phyloP scores from a whole-genome alignment of 2,797 vertebrate genomes.

The Pipistrellus pipistrellus region DNA sequence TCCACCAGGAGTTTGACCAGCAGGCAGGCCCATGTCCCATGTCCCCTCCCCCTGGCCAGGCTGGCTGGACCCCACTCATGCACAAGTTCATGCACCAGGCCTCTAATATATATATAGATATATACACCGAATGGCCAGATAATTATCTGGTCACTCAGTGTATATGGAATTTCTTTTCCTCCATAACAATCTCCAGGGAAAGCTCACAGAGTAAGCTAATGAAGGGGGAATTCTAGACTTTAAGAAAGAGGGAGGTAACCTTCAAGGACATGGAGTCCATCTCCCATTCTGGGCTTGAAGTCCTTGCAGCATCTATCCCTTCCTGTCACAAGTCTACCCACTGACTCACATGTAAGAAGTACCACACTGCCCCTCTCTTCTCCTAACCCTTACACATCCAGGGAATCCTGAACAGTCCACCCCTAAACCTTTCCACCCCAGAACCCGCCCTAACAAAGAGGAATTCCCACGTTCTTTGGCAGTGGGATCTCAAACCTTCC shows the following conservation, averaged over 20 bases:
- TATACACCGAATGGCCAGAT: no score
- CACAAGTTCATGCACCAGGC: no score
- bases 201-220: background rate
- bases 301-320: background rate
- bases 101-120: no score
- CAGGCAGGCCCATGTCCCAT: no score
- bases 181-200: background rate
- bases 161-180: background rate
- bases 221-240: background rate
- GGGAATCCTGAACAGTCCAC: background rate
- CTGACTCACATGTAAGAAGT: background rate
- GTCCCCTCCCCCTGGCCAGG: no score
- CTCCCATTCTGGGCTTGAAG: background rate
- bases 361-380: background rate
- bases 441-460: background rate
- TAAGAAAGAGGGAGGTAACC: background rate
- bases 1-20: no score
- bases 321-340: background rate
- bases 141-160: no score
- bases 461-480: background rate
- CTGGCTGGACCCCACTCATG: no score
- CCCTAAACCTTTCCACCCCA: background rate
- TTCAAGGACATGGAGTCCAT: background rate
- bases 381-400: no score
- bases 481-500: background rate